Base-by-base conservation (phyloP, 2,113 vertebrate genomes). In the Podarcis muralis region DNA sequence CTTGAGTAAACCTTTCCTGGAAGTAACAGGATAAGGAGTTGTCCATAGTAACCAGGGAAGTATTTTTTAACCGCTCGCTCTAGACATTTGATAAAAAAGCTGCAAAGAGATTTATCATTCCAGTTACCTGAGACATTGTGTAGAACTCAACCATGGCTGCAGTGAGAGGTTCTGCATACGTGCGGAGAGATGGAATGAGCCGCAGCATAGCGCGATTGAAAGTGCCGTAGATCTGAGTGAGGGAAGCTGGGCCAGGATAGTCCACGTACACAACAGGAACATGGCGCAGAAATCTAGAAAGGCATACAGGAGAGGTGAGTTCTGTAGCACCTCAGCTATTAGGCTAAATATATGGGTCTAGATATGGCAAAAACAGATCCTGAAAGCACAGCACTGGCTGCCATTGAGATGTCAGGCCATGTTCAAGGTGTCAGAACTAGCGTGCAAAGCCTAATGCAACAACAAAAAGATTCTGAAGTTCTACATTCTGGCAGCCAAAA, bases 61-160 rank as follows among this genome's bases (percentile, higher is more conserved):
- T 18, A 65, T 5, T 40, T 69, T n/a, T 3, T n/a, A 30, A 40
- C 5, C 4, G 1, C 9, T 40, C 3, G 5, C 32, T 40, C 69
- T 53, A 65, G 8, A 18, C 5, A 71, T 32, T 87, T 40, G 16
- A 83, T 48, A 68, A 53, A 84, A 79, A 53, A 84, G 6, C 23
- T 66, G 40, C 89, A 48, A 2, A 25, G 88, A 78, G 32, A n/a
- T 4, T 53, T 30, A 80, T 25, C 22, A 65, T 13, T 85, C n/a
- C 65, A 76, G 18, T 89, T 95, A 99, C 99, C 98, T 99, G 99
- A 82, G 99, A 99, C 99, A 99, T 99, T 53, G 98, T 99, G 95
- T 99, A 99, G 96, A 99, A 99, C 93, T 99, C 99, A 43, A 99
- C 99, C 99, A 99, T 99, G 85, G 99, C 99, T 6, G 99, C 98